Base-by-base conservation (phyloP, 2,888 invertebrate species). In the Pyrochroa serraticornis region DNA sequence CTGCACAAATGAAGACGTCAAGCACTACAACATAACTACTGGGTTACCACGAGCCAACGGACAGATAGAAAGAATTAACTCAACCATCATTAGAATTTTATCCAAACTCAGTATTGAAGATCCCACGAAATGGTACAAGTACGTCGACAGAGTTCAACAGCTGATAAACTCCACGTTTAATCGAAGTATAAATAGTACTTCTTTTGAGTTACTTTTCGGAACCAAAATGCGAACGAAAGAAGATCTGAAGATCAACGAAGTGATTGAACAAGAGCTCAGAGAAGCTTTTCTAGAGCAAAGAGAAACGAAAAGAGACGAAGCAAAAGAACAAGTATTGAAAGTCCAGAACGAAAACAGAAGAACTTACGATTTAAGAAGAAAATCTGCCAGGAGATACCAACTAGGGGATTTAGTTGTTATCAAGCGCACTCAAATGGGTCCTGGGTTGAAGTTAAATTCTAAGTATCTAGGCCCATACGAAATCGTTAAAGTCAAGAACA, bases 31-130 rank as follows among this genome's bases (percentile, higher is more conserved):
- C 3, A 75, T 69, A 22, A 22, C 68, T 1, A 71, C 63, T 3
- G 67, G 76, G 3, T 60, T 76, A 5, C 74, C 77, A 8, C 49
- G 75, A 36, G 71, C 73, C 7, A 77, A 77, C 48, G 75, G 77
- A 0, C 75, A 77, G 52, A 72, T 72, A 0, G 73, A 76, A 41
- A 54, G 74, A 10, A 58, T 74, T 1, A 66, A 74, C 48, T 53
- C 66, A 7, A 66, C 66, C 1, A 63, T 77, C 1, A 71, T 75
- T 39, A 65, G 74, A 0, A 55, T 75, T 9, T 34, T 77, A 7
- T 66, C 75, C 1, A 78, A 78, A 50, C 38, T 79, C 6, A 65
- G 71, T 7, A 50, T 70, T 1, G 69, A 68, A 8, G 65, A 74
- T n/a, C 72, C 73, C 0, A 54, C 54, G 1, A 62, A 70, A 10